Percentiles rank a stretch among this genome's conserved stretches.
phyloP scores from a whole-genome alignment of 2,888 invertebrate genomes.

The Augochlorella aurata region DNA sequence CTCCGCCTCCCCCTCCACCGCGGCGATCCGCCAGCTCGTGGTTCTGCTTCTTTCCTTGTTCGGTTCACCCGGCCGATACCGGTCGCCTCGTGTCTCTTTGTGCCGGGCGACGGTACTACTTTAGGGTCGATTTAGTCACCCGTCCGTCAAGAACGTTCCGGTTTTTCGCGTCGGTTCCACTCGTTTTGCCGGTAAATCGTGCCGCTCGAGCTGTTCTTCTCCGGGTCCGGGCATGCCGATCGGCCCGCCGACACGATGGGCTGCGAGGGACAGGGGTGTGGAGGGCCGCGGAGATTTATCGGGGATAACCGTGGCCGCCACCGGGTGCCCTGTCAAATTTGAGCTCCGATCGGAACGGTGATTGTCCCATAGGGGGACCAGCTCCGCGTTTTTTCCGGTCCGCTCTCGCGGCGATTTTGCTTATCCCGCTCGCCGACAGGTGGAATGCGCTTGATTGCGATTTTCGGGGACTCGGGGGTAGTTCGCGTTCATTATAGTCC shows the following conservation, averaged over 20 bases:
- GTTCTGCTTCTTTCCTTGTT: constrained; percentile 37
- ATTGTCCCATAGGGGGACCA: constrained; percentile 35
- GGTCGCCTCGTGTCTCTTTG: constrained; percentile 47
- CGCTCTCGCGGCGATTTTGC: not conserved
- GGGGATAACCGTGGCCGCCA: constrained; percentile 23
- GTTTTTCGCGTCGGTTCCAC: constrained; percentile 63
- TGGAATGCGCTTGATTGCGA: constrained; percentile 9
- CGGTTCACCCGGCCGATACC: constrained; percentile 35
- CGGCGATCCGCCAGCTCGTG: not conserved
- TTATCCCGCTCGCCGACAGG: not conserved
- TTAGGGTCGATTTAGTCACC: constrained; percentile 78
- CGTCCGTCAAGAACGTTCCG: constrained; percentile 72
- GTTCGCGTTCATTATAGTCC: not conserved
- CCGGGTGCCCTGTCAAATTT: constrained; percentile 45
- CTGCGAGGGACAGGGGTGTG: not conserved
- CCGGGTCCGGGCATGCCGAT: constrained; percentile 47
- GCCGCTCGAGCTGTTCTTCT: constrained; percentile 45
- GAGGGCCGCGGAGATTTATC: constrained; percentile 41
- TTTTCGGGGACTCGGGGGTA: constrained; percentile 6
- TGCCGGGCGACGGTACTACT: constrained; percentile 73
- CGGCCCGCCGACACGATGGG: constrained; percentile 32
- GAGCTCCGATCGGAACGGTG: constrained; percentile 17
- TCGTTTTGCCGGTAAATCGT: constrained; percentile 58
- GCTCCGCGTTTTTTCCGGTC: not conserved
- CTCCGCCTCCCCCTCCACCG: constrained; percentile 10